phyloP scores from a whole-genome alignment of 2,888 invertebrate species.

The Diarsia mendica region DNA sequence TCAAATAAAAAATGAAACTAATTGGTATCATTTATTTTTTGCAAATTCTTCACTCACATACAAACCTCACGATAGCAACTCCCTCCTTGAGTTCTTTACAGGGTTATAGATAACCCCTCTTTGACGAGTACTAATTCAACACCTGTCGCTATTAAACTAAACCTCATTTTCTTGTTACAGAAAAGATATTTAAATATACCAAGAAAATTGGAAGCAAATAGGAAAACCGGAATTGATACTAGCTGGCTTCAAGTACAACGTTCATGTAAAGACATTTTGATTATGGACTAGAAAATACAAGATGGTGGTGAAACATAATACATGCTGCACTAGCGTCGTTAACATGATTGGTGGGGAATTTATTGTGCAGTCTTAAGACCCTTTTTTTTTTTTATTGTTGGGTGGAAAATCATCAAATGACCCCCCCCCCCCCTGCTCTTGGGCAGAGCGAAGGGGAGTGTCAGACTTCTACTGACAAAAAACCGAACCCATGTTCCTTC shows the following conservation, averaged over 20 bases:
- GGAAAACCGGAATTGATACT: conserved; percentile 47
- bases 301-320: conserved; percentile 61
- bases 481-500: too few species aligned
- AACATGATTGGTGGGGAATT: conserved; percentile 30
- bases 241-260: conserved; percentile 52
- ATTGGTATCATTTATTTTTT: background rate
- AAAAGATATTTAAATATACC: background rate
- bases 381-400: too few species aligned
- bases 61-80: too few species aligned
- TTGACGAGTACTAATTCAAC: background rate
- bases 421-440: too few species aligned
- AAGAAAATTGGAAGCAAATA: conserved; percentile 42
- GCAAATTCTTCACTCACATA: background rate
- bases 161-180: conserved; percentile 40
- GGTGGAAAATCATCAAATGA: too few species aligned
- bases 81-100: background rate
- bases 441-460: too few species aligned
- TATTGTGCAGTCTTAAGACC: conserved; percentile 1
- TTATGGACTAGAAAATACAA: conserved; percentile 43
- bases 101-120: background rate
- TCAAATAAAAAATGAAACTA: background rate
- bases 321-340: conserved; percentile 47
- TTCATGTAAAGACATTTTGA: conserved; percentile 29
- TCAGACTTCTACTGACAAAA: too few species aligned
- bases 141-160: background rate